Conservation (phyloP, 2,797 vertebrate genomes). For the Buphagus erythrorhynchus region DNA sequence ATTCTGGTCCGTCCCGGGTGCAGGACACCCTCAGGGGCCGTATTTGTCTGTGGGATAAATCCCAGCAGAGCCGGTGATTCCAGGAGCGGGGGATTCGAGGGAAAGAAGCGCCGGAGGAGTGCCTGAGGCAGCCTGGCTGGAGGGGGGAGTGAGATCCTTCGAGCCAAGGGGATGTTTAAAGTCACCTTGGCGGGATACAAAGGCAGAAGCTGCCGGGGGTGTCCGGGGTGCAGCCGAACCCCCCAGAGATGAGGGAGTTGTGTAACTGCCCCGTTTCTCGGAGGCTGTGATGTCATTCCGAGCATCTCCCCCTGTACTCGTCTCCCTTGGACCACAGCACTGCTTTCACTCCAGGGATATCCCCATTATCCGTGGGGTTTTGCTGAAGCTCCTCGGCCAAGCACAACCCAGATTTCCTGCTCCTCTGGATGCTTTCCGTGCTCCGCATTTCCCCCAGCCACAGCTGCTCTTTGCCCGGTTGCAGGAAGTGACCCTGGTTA, state of each 20-base stretch:
- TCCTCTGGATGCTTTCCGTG: accelerated
- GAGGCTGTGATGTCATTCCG: accelerated
- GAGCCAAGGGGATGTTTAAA: neutral
- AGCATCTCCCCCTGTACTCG: accelerated
- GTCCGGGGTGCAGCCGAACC: neutral
- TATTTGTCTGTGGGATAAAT: neutral
- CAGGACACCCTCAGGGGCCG: neutral
- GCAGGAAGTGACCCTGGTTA: neutral
- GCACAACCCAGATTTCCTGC: accelerated
- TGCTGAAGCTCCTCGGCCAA: neutral
- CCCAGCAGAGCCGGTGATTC: neutral
- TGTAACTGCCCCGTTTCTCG: neutral
- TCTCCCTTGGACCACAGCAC: neutral
- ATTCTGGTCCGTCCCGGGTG: accelerated
- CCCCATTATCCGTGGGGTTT: accelerated
- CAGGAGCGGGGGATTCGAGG: neutral
- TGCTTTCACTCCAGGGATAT: neutral
- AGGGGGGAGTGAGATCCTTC: accelerated
- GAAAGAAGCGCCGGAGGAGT: neutral
- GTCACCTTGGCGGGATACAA: neutral
- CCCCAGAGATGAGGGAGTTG: neutral
- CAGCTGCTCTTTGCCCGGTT: accelerated
- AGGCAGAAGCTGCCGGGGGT: neutral
- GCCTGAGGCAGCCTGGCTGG: neutral
- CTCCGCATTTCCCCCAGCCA: neutral